Evolutionary conservation across 1,140 invertebrate species (phyloP), one percentile per base, ranked within the genome.

Genomic region (Drosophila quadrilineata): DNA sequence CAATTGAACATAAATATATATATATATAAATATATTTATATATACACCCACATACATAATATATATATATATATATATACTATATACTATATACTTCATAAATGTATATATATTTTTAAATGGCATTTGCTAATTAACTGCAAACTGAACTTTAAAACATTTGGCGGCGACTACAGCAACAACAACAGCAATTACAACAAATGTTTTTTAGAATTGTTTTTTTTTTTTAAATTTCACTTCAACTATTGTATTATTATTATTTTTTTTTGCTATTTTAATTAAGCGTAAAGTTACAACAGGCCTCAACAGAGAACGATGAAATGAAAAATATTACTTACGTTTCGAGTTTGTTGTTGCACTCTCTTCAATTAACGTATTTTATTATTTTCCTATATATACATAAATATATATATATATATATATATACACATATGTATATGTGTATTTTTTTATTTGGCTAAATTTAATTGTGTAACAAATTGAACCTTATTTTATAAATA

Each of bases 401-500:
- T n/a, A n/a, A n/a, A n/a, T n/a, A n/a, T n/a, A n/a, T n/a, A n/a
- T n/a, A n/a, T n/a, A n/a, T n/a, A n/a, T n/a, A n/a, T n/a, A n/a
- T n/a, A n/a, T n/a, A n/a, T n/a, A n/a, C n/a, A n/a, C n/a, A n/a
- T n/a, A n/a, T n/a, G n/a, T n/a, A n/a, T n/a, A n/a, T n/a, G n/a
- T n/a, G n/a, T n/a, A 41, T 62, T 4, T 54, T 19, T 60, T 50
- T 60, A 45, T 60, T 52, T 62, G 29, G 46, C 43, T 5, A 21
- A 45, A 60, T 58, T 33, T 59, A 40, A 36, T 40, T 36, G 9
- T 43, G n/a, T n/a, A 28, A 52, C 36, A 40, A 50, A 57, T 57
- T 65, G 21, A 63, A 79, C 75, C 75, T 79, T 79, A 79, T 79
- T 79, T 79, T 79, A 79, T 79, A 79, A 79, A 79, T 79, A 79